Conservation (phyloP, 2,888 invertebrate genomes). For the Ochlodes sylvanus region DNA sequence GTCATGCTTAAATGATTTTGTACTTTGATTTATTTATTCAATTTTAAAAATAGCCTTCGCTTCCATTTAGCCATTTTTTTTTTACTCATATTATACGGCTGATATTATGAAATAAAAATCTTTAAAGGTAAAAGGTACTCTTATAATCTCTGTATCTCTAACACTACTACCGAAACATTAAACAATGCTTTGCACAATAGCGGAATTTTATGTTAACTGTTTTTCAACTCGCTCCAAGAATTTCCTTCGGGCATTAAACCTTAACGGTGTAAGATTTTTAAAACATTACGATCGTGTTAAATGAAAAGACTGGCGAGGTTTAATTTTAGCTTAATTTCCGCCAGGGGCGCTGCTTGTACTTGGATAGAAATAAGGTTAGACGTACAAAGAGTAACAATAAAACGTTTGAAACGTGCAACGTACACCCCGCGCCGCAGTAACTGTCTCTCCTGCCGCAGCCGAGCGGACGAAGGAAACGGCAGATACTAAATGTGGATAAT, state of each 20-base stretch:
- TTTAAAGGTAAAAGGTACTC: too few species aligned
- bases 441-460: background rate
- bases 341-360: background rate
- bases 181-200: too few species aligned
- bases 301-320: background rate
- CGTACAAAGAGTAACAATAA: background rate
- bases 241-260: background rate
- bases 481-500: conserved; percentile 2
- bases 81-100: too few species aligned
- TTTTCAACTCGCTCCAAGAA: background rate
- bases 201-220: too few species aligned
- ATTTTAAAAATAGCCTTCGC: too few species aligned
- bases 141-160: too few species aligned
- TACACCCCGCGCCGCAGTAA: background rate
- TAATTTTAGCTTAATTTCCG: background rate
- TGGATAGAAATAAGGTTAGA: background rate
- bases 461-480: background rate
- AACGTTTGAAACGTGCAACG: conserved; percentile 1
- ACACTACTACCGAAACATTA: too few species aligned
- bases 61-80: too few species aligned
- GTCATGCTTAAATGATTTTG: too few species aligned
- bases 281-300: background rate
- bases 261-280: background rate
- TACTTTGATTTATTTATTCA: too few species aligned
- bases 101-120: too few species aligned